A percentile compares a stretch with the other conserved stretches of the same genome.
phyloP scores from a whole-genome alignment of 1,140 invertebrate genomes.

The Cryptotermes secundus region DNA sequence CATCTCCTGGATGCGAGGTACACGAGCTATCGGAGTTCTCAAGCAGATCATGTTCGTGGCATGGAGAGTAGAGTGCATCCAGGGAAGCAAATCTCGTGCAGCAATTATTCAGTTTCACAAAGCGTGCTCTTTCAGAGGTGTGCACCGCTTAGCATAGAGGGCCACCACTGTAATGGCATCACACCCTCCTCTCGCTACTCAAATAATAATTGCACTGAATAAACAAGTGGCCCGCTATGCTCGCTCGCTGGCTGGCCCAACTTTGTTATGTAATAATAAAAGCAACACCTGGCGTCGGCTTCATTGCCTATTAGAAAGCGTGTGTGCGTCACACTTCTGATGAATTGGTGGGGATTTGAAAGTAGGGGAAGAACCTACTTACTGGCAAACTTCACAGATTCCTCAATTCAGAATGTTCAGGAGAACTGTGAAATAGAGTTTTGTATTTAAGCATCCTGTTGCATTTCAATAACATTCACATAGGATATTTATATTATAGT shows the following conservation, averaged over 20 bases:
- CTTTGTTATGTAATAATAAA: conserved; percentile 5
- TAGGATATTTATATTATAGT: no score
- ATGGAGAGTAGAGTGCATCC: no score
- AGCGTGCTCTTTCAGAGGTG: neutral
- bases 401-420: no score
- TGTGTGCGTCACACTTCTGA: neutral
- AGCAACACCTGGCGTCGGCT: neutral
- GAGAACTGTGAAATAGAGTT: no score
- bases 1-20: no score
- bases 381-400: no score
- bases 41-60: no score
- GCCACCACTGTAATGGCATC: neutral
- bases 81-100: neutral
- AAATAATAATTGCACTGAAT: conserved; percentile 15
- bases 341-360: neutral
- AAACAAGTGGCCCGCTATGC: neutral
- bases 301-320: neutral
- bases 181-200: neutral
- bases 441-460: no score
- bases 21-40: no score
- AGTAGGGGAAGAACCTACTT: no score
- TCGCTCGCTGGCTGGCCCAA: neutral
- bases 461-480: no score
- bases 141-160: neutral
- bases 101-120: neutral